Conservation (phyloP, 53 echinoderm and acorn worm genomes). For the Patiria pectinifera region DNA sequence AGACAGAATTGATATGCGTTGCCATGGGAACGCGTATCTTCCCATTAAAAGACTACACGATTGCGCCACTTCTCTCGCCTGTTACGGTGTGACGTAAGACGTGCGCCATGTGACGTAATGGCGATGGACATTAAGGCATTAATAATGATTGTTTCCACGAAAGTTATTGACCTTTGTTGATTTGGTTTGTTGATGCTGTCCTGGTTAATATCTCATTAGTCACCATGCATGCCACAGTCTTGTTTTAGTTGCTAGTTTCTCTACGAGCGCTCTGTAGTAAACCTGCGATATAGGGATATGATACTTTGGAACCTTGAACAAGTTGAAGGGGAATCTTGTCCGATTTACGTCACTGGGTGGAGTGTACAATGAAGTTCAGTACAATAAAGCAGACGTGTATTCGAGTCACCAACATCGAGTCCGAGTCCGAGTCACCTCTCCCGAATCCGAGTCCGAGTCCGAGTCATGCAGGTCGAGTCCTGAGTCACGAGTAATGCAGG, state of each 20-base stretch:
- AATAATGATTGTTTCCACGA: not conserved
- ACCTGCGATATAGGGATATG: too few relatives aligned
- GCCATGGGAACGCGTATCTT: not conserved
- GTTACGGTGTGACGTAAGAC: not conserved
- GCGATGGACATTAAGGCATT: not conserved
- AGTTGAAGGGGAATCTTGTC: too few relatives aligned
- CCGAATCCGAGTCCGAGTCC: too few relatives aligned
- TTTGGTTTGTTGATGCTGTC: not conserved
- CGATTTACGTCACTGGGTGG: too few relatives aligned
- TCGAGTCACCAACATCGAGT: too few relatives aligned
- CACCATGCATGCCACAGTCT: not conserved
- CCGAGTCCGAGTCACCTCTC: too few relatives aligned
- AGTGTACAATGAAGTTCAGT: too few relatives aligned
- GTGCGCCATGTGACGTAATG: not conserved
- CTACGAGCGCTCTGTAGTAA: not conserved
- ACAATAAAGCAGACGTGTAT: too few relatives aligned
- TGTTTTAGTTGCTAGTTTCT: not conserved
- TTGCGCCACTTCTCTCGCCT: not conserved
- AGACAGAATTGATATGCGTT: constrained; percentile 1
- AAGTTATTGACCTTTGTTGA: not conserved
- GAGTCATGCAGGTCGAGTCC: too few relatives aligned
- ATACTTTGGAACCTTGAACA: too few relatives aligned
- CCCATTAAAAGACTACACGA: not conserved
- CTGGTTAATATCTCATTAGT: not conserved
- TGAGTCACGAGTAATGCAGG: too few relatives aligned